Percentiles rank a stretch among this genome's conserved stretches.
These are phyloP conservation scores for Papilio protenor DNA, from an alignment of 2,888 invertebrate species.

Conservation along the genomic window DNA sequence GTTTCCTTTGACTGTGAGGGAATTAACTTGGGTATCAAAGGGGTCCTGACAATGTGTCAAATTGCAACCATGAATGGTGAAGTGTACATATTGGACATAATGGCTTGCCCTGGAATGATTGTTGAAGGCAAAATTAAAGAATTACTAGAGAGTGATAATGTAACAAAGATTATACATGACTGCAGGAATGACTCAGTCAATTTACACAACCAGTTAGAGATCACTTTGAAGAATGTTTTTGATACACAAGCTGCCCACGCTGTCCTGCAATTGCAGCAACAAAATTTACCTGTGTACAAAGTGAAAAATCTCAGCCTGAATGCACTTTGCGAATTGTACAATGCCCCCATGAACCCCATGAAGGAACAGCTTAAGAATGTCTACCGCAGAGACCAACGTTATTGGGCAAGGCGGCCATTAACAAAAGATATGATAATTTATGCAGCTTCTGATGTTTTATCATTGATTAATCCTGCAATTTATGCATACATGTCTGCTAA, in stretches of 20 bases:
- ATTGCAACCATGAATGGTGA: constrained; percentile 92
- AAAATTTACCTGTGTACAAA: constrained; percentile 96
- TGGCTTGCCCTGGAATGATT: constrained; percentile 92
- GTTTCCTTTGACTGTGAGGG: constrained; percentile 97
- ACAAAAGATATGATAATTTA: constrained; percentile 96
- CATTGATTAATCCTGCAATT: constrained; percentile 93
- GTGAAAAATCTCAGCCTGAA: constrained; percentile 96
- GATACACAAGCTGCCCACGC: constrained; percentile 98
- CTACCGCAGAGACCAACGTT: constrained; percentile 92
- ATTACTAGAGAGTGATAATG: constrained; percentile 91
- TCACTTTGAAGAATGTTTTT: constrained; percentile 92
- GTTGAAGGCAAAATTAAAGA: constrained; percentile 90
- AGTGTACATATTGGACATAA: constrained; percentile 94
- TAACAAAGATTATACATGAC: constrained; percentile 96
- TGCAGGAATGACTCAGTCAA: constrained; percentile 96
- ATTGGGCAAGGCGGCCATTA: constrained; percentile 95
- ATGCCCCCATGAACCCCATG: constrained; percentile 94
- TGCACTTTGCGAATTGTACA: constrained; percentile 95
- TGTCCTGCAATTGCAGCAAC: constrained; percentile 94
- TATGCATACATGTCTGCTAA: constrained; percentile 88
- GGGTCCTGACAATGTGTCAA: constrained; percentile 93
- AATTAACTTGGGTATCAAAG: constrained; percentile 94
- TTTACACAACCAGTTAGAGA: constrained; percentile 93
- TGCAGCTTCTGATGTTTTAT: constrained; percentile 94
- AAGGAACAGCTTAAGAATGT: constrained; percentile 95